Evolutionary conservation across 2,888 invertebrate genomes (phyloP).

Genomic region (Parascotia fuliginaria): DNA sequence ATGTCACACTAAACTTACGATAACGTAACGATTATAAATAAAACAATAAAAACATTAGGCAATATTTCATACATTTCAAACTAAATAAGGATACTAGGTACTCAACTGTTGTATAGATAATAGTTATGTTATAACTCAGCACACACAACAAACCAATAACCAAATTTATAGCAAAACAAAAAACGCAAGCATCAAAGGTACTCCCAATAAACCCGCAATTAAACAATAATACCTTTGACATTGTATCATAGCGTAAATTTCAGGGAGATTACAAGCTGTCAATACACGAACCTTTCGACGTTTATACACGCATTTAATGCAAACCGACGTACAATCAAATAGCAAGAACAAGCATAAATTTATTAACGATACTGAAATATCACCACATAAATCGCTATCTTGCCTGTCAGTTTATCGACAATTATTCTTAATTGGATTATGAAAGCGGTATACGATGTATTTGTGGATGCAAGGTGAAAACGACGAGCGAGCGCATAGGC

Average conservation of each 20-base stretch:
- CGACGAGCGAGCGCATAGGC: conserved; percentile 27
- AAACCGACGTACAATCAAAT: conserved; percentile 79
- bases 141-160: no score
- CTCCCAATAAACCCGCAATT: conserved; percentile 16
- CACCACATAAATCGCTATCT: conserved; percentile 83
- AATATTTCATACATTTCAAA: no score
- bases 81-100: no score
- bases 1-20: no score
- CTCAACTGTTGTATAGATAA: no score
- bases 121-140: no score
- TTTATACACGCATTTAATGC: conserved; percentile 77
- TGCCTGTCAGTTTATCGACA: conserved; percentile 84
- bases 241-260: conserved; percentile 59
- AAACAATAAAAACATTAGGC: no score
- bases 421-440: conserved; percentile 86
- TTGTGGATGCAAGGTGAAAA: conserved; percentile 42
- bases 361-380: conserved; percentile 85
- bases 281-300: conserved; percentile 62
- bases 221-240: conserved; percentile 49
- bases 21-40: no score
- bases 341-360: conserved; percentile 84
- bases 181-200: conserved; percentile 1
- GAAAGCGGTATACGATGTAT: conserved; percentile 73
- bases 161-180: not conserved
- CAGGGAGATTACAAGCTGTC: conserved; percentile 69